Percentiles rank a stretch among this genome's conserved stretches.
Evolutionary conservation across 2,797 vertebrate genomes (phyloP).

Genomic region (Anguilla obscura): DNA sequence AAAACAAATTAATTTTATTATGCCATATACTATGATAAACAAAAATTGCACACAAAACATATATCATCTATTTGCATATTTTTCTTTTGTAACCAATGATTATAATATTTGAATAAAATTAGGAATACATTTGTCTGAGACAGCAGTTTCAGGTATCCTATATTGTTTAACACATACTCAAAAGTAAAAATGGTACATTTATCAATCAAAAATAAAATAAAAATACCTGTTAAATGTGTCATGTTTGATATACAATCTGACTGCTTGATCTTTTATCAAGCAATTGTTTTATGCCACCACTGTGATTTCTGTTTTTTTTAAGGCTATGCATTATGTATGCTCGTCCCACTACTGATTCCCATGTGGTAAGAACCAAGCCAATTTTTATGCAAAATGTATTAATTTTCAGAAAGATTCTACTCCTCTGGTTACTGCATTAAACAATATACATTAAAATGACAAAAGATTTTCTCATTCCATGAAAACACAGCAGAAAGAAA

Average conservation of each 20-base stretch:
- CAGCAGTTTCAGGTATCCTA: neutral
- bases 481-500: neutral
- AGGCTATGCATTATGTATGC: constrained; percentile 69
- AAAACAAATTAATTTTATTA: neutral
- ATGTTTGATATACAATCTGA: constrained; percentile 45
- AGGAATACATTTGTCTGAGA: neutral
- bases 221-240: constrained; percentile 33
- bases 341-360: constrained; percentile 64
- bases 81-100: neutral
- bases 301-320: constrained; percentile 60
- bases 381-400: constrained; percentile 67
- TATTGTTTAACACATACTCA: neutral
- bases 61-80: neutral
- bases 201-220: constrained; percentile 16
- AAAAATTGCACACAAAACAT: neutral
- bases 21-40: neutral
- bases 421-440: constrained; percentile 60
- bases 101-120: neutral
- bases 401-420: constrained; percentile 66
- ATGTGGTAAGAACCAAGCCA: constrained; percentile 60
- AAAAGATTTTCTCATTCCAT: neutral
- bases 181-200: neutral
- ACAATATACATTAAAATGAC: constrained; percentile 51
- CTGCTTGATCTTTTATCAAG: constrained; percentile 47
- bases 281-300: constrained; percentile 49